Base-by-base conservation (phyloP, 2,797 vertebrate species). In the Halcyon chelicuti region DNA sequence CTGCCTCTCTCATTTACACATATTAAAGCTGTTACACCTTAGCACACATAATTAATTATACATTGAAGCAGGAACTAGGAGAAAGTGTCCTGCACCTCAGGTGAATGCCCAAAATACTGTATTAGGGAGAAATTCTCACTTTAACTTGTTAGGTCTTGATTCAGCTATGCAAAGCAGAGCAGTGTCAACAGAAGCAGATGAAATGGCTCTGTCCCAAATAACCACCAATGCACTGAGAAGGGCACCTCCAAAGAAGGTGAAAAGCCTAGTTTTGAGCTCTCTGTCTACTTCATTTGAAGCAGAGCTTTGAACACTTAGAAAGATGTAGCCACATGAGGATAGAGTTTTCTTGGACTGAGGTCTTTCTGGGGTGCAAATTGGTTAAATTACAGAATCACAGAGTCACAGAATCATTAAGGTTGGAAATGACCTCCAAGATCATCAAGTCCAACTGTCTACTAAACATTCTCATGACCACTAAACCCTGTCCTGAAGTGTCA, bases 11-110 rank as follows among this genome's bases (percentile, higher is more conserved):
- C 90, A 84, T 88, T 95, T 88, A 65, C 83, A 62, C 66, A 62
- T 76, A 94, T 29, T 70, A 86, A 93, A 93, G 29, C 42, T n/a
- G 28, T 52, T 94, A 51, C 22, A 33, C 86, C 78, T 86, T 65
- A 77, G 66, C 49, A 73, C 80, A 85, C 93, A 94, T 88, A 84
- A 94, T 90, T 95, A 77, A 92, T 86, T 90, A 84, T 70, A 83
- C 35, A 62, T 51, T 90, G 46, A 51, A 94, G 58, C 26, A 84
- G 42, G 5, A 90, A 60, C 46, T n/a, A 84, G 46, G 42, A 81
- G 20, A 81, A 94, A 94, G 54, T 75, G 66, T 84, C 85, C 77
- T 90, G 42, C 25, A 75, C 86, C 66, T 76, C 83, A 91, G 83
- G 92, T 93, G 88, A 84, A 72, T 66, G 54, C 37, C 49, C n/a